Conservation (phyloP, 2,797 vertebrate genomes). For the Carduelis carduelis region DNA sequence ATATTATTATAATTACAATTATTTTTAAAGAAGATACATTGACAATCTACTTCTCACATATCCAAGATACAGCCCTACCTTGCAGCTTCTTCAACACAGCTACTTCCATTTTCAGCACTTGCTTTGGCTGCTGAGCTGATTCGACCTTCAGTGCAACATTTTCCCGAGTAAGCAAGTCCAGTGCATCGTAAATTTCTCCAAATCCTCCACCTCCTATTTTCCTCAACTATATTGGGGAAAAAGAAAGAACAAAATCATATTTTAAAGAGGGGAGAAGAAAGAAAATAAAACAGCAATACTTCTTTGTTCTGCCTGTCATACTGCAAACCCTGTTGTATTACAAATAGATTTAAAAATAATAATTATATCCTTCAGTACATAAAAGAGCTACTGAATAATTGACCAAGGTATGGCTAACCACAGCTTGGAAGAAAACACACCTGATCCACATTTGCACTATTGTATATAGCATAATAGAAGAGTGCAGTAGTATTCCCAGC, state of each 20-base stretch:
- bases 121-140: slow-evolving; percentile 98
- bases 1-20: neutral
- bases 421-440: neutral
- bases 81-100: slow-evolving; percentile 98
- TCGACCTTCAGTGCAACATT: slow-evolving; percentile 97
- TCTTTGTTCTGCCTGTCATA: neutral
- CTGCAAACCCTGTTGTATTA: neutral
- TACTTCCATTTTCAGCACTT: slow-evolving; percentile 99
- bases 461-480: neutral
- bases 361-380: neutral
- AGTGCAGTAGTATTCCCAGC: neutral
- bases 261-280: neutral
- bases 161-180: slow-evolving; percentile 91
- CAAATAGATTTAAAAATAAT: neutral
- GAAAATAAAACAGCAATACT: neutral
- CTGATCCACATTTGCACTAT: neutral
- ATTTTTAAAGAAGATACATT: neutral
- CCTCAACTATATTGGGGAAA: slow-evolving; percentile 78
- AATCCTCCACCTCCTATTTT: slow-evolving; percentile 98
- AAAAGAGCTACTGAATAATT: neutral
- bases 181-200: slow-evolving; percentile 98
- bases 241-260: neutral
- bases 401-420: neutral
- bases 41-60: neutral
- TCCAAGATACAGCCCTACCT: slow-evolving; percentile 78